Evolutionary conservation across 1,140 invertebrate genomes (phyloP), one percentile per base, ranked within the genome.

Genomic region (Telenomus remus): DNA sequence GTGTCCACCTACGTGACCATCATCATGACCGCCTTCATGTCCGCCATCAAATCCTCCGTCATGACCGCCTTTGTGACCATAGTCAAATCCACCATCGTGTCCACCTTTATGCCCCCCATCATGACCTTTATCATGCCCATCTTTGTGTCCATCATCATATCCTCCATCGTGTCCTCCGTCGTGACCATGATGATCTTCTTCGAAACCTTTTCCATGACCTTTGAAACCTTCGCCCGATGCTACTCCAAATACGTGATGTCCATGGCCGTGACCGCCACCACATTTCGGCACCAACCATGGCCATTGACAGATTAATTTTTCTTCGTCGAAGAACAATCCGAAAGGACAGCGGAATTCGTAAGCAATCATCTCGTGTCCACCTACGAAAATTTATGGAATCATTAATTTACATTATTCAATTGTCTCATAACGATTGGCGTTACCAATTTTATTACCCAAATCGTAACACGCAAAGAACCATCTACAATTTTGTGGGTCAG

Each of bases 391-490:
- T 37, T 37, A n/a, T 11, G 3, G 27, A 48, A 14, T 9, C 37
- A 39, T 35, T 35, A 6, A 10, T 35, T 35, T 10, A 35, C 34
- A 35, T 35, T 6, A 35, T 35, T 35, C 34, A 6, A 6, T 35
- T 5, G 34, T 6, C 10, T 35, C 5, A 6, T 35, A 35, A 35
- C 34, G 10, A 6, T 27, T 27, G 19, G 6, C 19, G 19, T 39
- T 39, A n/a, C n/a, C 1, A 11, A 39, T 11, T 13, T 3, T 12
- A 44, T 42, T 65, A 76, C 92, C 91, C 78, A 95, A 91, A 84
- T 95, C 94, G 53, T 93, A 85, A 84, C 95, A 96, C 13, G 94
- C 94, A 81, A 94, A 95, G 90, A 95, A 96, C 93, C 93, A 95
- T 55, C 94, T 90, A 74, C 94, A 95, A 84, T 96, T 95, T 82